Conservation (phyloP, 2,113 vertebrate species). For the Mobula birostris region DNA sequence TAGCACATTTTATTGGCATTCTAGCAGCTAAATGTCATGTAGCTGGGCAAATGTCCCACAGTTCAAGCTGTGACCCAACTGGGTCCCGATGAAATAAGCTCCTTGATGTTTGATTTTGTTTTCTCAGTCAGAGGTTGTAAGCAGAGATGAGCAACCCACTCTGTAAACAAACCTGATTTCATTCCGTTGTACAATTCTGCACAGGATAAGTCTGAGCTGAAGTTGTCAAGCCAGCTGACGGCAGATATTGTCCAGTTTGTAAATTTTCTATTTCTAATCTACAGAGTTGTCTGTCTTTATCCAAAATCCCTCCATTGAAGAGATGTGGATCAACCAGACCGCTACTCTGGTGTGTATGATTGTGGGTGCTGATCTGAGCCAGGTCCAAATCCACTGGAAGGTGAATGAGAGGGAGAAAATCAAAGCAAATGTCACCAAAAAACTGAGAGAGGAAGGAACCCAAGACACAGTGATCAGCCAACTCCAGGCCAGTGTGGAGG, state of each 20-base stretch:
- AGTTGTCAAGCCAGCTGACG: not conserved
- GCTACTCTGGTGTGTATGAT: not conserved
- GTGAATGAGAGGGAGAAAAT: not conserved
- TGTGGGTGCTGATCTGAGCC: not conserved
- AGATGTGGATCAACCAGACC: not conserved
- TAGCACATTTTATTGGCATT: too few relatives aligned
- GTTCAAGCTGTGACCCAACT: too few relatives aligned
- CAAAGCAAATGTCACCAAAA: not conserved
- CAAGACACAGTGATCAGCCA: not conserved
- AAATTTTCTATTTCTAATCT: not conserved
- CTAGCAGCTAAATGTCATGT: too few relatives aligned
- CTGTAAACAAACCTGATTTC: not conserved
- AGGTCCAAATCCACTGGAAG: not conserved
- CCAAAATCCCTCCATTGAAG: not conserved
- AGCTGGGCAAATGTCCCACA: too few relatives aligned
- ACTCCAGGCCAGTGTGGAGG: not conserved
- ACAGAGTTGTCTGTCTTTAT: not conserved
- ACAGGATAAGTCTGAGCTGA: not conserved
- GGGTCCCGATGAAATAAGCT: too few relatives aligned
- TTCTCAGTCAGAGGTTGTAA: not conserved
- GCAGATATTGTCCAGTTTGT: too few relatives aligned
- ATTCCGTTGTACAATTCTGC: not conserved
- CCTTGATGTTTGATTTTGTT: not conserved
- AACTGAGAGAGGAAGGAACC: not conserved
- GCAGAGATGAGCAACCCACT: not conserved